Conservation (phyloP, 2,797 vertebrate genomes). For the Enteromius argenteus region DNA sequence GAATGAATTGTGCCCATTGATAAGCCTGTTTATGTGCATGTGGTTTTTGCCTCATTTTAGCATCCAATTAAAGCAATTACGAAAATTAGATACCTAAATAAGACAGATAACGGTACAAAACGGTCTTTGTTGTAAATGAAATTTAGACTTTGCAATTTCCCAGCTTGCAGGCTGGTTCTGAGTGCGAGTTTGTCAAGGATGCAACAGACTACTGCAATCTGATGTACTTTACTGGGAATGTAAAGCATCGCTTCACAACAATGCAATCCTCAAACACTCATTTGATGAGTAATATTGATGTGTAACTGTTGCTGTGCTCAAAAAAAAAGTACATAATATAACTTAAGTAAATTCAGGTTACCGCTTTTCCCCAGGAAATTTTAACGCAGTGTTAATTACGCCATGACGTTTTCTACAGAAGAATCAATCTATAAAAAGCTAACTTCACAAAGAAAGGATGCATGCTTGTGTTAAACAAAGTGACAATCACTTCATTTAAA, state of each 20-base stretch:
- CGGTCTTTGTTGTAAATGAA: background rate
- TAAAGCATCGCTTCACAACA: background rate
- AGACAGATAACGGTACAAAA: background rate
- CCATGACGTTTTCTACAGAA: background rate
- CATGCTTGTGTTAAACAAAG: background rate
- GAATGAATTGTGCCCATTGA: background rate
- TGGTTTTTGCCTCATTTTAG: background rate
- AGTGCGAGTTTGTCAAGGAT: background rate
- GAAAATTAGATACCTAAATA: background rate
- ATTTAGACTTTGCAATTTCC: background rate
- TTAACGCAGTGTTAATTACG: background rate
- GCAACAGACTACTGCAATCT: background rate
- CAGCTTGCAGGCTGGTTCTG: background rate
- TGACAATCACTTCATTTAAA: background rate
- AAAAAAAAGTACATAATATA: background rate
- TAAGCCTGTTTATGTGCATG: slow-evolving; percentile 1
- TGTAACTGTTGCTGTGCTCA: background rate
- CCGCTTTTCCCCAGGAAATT: background rate
- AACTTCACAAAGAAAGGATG: background rate
- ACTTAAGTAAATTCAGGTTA: background rate
- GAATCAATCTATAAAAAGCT: too few species aligned
- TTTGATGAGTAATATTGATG: background rate
- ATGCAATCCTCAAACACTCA: background rate
- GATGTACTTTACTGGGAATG: background rate
- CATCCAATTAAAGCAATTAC: background rate